Percentiles rank a stretch among this genome's conserved stretches.
Evolutionary conservation across 2,888 invertebrate species (phyloP).

Genomic region (Acrocera orbiculus): DNA sequence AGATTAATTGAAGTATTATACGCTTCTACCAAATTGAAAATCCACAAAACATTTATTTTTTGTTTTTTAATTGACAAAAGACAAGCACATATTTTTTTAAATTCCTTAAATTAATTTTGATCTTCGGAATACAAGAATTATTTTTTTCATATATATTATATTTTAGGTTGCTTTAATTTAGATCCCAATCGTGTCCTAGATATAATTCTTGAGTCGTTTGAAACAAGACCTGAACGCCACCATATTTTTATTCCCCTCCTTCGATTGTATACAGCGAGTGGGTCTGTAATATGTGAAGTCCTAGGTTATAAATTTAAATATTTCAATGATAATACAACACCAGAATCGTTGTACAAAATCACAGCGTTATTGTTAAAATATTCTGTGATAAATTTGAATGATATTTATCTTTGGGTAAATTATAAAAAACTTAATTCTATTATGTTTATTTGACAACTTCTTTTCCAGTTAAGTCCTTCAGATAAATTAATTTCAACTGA

Average conservation of each 20-base stretch:
- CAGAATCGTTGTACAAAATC: constrained; percentile 70
- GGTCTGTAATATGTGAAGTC: constrained; percentile 78
- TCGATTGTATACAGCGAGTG: constrained; percentile 74
- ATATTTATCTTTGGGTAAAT: constrained; percentile 80
- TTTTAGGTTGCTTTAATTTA: constrained; percentile 90
- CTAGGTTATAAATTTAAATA: constrained; percentile 82
- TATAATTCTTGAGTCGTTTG: constrained; percentile 91
- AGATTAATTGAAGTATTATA: no score
- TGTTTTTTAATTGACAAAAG: no score
- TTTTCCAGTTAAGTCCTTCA: constrained; percentile 57
- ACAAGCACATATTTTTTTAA: no score
- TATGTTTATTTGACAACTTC: constrained; percentile 4
- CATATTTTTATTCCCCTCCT: constrained; percentile 73
- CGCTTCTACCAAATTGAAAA: no score
- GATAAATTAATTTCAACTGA: constrained; percentile 65
- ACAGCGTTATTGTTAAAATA: constrained; percentile 82
- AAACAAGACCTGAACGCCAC: constrained; percentile 62
- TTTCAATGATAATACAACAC: constrained; percentile 43
- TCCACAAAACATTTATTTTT: no score
- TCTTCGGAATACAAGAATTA: no score
- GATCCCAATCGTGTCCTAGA: constrained; percentile 97
- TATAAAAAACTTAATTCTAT: not conserved
- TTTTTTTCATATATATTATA: constrained; percentile 1
- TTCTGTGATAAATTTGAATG: constrained; percentile 65
- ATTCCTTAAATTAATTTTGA: not conserved